Conservation (phyloP, 2,888 invertebrate species). For the Ophioninae sp. region DNA sequence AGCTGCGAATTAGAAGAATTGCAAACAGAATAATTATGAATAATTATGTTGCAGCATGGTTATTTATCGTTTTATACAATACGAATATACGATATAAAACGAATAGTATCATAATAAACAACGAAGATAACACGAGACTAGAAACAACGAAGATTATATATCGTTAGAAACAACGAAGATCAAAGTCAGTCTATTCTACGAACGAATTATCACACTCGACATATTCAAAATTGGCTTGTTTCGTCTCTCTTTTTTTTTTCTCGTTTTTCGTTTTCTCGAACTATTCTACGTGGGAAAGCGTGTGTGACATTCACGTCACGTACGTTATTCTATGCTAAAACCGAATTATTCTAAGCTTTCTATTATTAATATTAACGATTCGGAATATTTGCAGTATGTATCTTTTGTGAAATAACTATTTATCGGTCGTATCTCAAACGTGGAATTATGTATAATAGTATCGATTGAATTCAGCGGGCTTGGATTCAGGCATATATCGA, state of each 20-base stretch:
- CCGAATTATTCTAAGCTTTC: slow-evolving; percentile 36
- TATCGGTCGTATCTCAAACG: slow-evolving; percentile 20
- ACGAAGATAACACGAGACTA: slow-evolving; percentile 16
- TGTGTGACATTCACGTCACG: slow-evolving; percentile 49
- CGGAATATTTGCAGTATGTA: slow-evolving; percentile 10
- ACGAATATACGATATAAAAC: slow-evolving; percentile 4
- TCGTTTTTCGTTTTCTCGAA: not conserved
- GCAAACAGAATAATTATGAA: slow-evolving; percentile 5
- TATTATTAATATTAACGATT: slow-evolving; percentile 22
- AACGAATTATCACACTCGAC: slow-evolving; percentile 55
- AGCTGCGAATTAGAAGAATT: slow-evolving; percentile 53
- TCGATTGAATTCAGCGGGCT: slow-evolving; percentile 34
- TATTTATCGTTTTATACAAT: not conserved
- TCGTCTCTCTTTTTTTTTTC: not conserved
- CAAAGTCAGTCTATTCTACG: slow-evolving; percentile 57
- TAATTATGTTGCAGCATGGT: slow-evolving; percentile 20
- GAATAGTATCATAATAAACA: not conserved
- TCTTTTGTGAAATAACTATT: slow-evolving; percentile 30
- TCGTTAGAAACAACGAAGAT: slow-evolving; percentile 26
- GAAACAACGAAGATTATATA: slow-evolving; percentile 20
- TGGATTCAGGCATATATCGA: slow-evolving; percentile 22
- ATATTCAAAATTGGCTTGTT: slow-evolving; percentile 30
- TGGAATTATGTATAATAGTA: slow-evolving; percentile 34
- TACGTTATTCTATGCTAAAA: slow-evolving; percentile 54
- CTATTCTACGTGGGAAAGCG: slow-evolving; percentile 58